Conservation (phyloP, 2,888 invertebrate species). For the Gandaritis pyraliata region DNA sequence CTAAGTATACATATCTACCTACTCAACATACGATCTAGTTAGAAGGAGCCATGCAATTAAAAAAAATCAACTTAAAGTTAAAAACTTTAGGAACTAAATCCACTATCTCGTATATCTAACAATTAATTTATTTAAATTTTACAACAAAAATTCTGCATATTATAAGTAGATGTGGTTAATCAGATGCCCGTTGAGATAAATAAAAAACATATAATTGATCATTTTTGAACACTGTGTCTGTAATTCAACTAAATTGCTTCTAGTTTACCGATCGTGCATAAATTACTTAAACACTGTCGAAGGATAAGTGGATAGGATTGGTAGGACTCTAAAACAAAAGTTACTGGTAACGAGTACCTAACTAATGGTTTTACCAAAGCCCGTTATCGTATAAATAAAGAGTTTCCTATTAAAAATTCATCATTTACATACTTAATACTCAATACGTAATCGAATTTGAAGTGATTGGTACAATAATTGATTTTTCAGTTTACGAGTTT, state of each 20-base stretch:
- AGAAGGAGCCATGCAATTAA: too few species aligned
- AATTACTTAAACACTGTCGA: background rate
- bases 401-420: conserved; percentile 43
- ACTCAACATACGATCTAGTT: too few species aligned
- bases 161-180: too few species aligned
- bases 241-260: background rate
- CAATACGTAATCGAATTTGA: conserved; percentile 42
- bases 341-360: background rate
- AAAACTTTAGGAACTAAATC: too few species aligned
- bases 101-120: too few species aligned
- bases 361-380: conserved; percentile 9
- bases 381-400: conserved; percentile 21
- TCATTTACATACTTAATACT: conserved; percentile 32
- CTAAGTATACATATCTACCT: too few species aligned
- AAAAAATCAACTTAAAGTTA: too few species aligned
- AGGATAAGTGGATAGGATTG: background rate
- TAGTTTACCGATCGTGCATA: conserved; percentile 1
- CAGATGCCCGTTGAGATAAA: too few species aligned
- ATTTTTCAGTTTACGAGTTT: conserved; percentile 51
- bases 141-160: too few species aligned
- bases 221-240: too few species aligned
- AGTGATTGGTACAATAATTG: conserved; percentile 45
- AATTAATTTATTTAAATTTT: too few species aligned
- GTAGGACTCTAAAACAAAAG: conserved; percentile 11
- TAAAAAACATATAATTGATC: too few species aligned